Percentiles rank a stretch among this genome's conserved stretches.
Conservation (phyloP, 2,797 vertebrate genomes). For the Gallinago solitaria region DNA sequence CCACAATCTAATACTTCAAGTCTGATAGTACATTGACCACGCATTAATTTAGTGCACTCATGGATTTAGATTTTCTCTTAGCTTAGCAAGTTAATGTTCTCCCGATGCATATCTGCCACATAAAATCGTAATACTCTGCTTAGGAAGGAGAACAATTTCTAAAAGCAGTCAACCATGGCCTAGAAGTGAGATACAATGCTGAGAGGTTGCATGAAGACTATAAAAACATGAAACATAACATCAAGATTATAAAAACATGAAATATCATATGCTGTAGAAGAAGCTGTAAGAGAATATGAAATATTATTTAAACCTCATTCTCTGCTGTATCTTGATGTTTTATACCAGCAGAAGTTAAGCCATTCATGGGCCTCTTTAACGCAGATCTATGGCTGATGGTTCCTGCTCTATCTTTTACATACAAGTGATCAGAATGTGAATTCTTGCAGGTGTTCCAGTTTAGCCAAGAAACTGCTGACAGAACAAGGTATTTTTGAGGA, state of each 20-base stretch:
- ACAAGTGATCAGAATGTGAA: neutral
- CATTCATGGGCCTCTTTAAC: neutral
- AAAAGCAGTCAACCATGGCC: neutral
- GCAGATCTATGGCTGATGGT: neutral
- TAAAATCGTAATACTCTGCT: neutral
- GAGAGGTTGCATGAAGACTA: neutral
- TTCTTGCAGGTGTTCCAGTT: neutral
- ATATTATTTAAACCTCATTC: neutral
- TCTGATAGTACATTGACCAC: neutral
- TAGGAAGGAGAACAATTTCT: constrained; percentile 6
- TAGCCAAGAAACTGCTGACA: neutral
- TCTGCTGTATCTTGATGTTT: neutral
- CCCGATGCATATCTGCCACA: neutral
- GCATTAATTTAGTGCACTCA: neutral
- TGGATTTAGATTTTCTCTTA: neutral
- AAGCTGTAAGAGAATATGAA: neutral
- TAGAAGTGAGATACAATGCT: neutral
- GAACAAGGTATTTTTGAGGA: neutral
- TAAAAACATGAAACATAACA: neutral
- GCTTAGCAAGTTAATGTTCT: neutral
- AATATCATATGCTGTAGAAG: neutral
- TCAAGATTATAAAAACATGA: neutral
- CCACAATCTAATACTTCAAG: neutral
- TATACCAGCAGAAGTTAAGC: neutral
- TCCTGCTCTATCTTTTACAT: neutral